Conservation (phyloP, 2,888 invertebrate species). For the Pilophorus perplexus region DNA sequence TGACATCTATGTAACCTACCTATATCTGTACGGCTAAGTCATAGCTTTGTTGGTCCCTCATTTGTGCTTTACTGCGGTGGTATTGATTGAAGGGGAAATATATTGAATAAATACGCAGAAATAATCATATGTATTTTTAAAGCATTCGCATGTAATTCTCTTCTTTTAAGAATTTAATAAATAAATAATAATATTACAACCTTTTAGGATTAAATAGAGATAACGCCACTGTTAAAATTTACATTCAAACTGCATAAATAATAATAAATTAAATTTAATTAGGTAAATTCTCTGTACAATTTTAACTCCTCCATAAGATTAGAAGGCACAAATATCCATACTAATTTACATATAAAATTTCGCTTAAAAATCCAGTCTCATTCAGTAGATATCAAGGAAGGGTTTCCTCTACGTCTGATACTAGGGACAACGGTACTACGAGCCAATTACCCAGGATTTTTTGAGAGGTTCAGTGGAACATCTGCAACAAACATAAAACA, state of each 20-base stretch:
- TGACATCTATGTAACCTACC: no score
- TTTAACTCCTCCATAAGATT: conserved; percentile 37
- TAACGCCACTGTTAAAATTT: conserved; percentile 36
- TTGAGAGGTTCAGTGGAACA: conserved; percentile 86
- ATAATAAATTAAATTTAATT: conserved; percentile 30
- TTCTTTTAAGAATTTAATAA: conserved; percentile 32
- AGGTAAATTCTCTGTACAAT: conserved; percentile 37
- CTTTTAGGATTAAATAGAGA: conserved; percentile 39
- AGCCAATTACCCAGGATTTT: conserved; percentile 63
- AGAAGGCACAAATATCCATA: conserved; percentile 39
- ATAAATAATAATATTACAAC: conserved; percentile 37
- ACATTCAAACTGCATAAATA: conserved; percentile 34
- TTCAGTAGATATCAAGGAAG: conserved; percentile 39
- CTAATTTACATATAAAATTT: conserved; percentile 38
- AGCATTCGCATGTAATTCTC: conserved; percentile 29
- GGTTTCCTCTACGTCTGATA: conserved; percentile 35
- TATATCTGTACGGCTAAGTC: no score
- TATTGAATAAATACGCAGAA: no score
- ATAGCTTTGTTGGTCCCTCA: no score
- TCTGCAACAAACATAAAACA: conserved; percentile 63
- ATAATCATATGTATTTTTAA: no score
- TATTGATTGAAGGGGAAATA: no score
- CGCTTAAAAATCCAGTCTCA: conserved; percentile 40
- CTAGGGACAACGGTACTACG: conserved; percentile 16
- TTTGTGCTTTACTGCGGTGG: no score